These are phyloP conservation scores for Carcharodon carcharias DNA, from an alignment of 2,797 vertebrate species.

Conservation along the genomic window DNA sequence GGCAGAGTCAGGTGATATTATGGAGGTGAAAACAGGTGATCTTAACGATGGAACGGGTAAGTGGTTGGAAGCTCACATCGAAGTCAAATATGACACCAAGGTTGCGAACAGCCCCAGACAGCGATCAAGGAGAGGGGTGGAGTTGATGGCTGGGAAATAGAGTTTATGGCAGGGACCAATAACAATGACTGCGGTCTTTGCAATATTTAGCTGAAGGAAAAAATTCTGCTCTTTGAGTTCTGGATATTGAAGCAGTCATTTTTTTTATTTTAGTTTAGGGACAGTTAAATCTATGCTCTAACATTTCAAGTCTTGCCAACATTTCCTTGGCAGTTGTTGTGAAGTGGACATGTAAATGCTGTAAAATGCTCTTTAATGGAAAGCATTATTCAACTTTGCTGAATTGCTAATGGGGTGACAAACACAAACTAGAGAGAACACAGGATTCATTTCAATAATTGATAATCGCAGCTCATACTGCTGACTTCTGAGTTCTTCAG, in stretches of 20 bases:
- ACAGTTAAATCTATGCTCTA: neutral
- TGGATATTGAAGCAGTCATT: neutral
- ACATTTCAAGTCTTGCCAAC: neutral
- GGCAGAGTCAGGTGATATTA: neutral
- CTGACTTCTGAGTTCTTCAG: conserved; percentile 28
- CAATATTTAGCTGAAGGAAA: neutral
- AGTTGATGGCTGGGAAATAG: too few relatives aligned
- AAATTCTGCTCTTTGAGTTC: neutral
- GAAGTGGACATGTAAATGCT: neutral
- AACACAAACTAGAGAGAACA: neutral
- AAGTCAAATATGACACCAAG: neutral
- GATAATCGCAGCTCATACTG: neutral
- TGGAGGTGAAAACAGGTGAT: neutral
- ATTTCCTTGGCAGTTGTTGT: conserved; percentile 8
- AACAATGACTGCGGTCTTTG: neutral
- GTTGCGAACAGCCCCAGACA: neutral
- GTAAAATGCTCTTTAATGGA: conserved; percentile 7
- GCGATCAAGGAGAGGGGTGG: neutral
- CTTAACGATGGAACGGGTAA: neutral
- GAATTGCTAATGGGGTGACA: conserved; percentile 3
- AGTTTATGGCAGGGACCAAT: too few relatives aligned
- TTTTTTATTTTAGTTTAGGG: neutral
- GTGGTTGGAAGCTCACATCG: neutral
- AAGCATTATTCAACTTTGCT: conserved; percentile 25
- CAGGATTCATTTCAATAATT: conserved; percentile 19